A percentile compares a stretch with the other conserved stretches of the same genome.
Conservation (phyloP, 2,888 invertebrate species). For the Drosophila incognita region DNA sequence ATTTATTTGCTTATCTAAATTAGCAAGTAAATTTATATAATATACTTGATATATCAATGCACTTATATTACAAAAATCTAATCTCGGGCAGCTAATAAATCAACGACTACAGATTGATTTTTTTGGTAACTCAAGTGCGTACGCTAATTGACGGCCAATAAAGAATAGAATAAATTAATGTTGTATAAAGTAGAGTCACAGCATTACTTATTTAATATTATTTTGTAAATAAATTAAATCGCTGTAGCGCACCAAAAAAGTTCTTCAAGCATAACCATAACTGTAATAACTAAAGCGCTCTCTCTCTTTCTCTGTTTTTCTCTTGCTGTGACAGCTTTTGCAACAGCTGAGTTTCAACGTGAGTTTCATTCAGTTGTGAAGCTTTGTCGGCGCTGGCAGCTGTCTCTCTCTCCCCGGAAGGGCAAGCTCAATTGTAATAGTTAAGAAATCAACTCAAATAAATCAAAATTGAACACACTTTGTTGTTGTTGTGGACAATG, state of each 20-base stretch:
- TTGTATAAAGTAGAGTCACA: neutral
- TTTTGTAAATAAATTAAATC: too few species aligned
- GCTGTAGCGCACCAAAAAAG: slow-evolving; percentile 18
- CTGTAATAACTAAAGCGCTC: slow-evolving; percentile 13
- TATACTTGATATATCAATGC: slow-evolving; percentile 19
- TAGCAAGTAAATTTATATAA: neutral
- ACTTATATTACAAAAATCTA: slow-evolving; percentile 39
- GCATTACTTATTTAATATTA: neutral
- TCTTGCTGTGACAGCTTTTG: slow-evolving; percentile 47
- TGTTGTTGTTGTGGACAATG: slow-evolving; percentile 55
- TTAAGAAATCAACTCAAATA: slow-evolving; percentile 40
- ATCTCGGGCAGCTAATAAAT: slow-evolving; percentile 36
- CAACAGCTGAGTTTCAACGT: slow-evolving; percentile 57
- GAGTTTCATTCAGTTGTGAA: slow-evolving; percentile 52
- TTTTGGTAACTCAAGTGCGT: neutral
- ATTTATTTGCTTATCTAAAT: slow-evolving; percentile 9
- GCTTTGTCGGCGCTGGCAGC: slow-evolving; percentile 61
- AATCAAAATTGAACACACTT: slow-evolving; percentile 41
- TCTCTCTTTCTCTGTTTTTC: neutral
- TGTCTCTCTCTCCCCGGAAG: slow-evolving; percentile 27
- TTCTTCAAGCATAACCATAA: slow-evolving; percentile 28
- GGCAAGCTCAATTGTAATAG: slow-evolving; percentile 40
- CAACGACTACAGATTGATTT: slow-evolving; percentile 1
- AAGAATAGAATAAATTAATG: too few species aligned
- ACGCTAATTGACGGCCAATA: neutral